Percentiles rank a stretch among this genome's conserved stretches.
These are phyloP conservation scores for Bathynomus jamesi DNA, from an alignment of 1,140 invertebrate species.

Conservation along the genomic window DNA sequence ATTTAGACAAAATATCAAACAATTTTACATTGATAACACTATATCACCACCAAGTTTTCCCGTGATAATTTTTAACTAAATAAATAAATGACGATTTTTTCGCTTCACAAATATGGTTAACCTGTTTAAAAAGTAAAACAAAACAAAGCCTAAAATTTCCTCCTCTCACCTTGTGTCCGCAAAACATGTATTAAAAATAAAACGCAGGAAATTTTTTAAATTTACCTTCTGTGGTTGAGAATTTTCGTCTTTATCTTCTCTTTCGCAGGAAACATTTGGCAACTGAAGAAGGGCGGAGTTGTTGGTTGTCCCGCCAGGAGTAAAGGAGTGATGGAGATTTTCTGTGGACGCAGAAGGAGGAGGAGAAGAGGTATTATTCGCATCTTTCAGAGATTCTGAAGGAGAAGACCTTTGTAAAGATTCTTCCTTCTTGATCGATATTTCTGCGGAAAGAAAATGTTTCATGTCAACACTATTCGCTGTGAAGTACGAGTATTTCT, in stretches of 20 bases:
- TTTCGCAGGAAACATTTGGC: background rate
- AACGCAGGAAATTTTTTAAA: too few species aligned
- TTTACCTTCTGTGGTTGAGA: background rate
- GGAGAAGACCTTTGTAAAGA: background rate
- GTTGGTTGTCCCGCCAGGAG: background rate
- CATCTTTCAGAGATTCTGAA: background rate
- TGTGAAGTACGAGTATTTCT: too few species aligned
- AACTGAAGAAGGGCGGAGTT: background rate
- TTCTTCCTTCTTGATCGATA: background rate
- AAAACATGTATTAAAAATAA: too few species aligned
- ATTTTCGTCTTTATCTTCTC: background rate
- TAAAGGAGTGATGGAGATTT: constrained; percentile 7
- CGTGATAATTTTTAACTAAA: too few species aligned
- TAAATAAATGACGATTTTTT: too few species aligned
- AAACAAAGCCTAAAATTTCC: too few species aligned
- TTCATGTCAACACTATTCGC: background rate
- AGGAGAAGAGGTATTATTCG: background rate
- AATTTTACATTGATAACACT: too few species aligned
- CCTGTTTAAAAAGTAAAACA: too few species aligned
- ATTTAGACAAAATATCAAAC: too few species aligned
- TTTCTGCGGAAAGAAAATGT: background rate
- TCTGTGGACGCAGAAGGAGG: background rate
- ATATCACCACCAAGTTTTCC: too few species aligned
- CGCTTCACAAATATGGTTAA: too few species aligned
- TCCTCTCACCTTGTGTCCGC: too few species aligned